Conservation (phyloP, 92 coral and sea anemone genomes). For the Phenganax stokvisi region DNA sequence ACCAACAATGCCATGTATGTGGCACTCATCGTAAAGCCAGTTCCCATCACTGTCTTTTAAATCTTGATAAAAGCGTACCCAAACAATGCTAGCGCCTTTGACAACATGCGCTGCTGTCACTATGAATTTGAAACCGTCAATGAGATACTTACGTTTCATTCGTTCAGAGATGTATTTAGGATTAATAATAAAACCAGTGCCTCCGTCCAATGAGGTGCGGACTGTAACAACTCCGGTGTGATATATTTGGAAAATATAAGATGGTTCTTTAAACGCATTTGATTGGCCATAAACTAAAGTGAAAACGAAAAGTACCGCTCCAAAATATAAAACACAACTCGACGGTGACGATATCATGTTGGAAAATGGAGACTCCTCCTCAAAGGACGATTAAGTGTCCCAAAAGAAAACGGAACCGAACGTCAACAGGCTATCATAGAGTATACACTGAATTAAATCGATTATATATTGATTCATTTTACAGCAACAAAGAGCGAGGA, state of each 20-base stretch:
- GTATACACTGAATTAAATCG: too few species aligned
- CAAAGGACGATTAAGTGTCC: too few species aligned
- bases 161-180: neutral
- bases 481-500: too few species aligned
- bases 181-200: neutral
- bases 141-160: neutral
- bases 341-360: too few species aligned
- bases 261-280: neutral
- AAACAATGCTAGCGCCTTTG: neutral
- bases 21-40: neutral
- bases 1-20: neutral
- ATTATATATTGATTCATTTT: too few species aligned
- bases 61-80: neutral
- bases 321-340: too few species aligned
- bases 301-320: too few species aligned
- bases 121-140: neutral
- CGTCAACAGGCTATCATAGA: too few species aligned
- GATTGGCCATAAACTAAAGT: neutral
- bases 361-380: too few species aligned
- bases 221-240: slow-evolving; percentile 3
- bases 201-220: neutral
- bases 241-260: neutral
- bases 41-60: neutral
- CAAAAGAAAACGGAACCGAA: too few species aligned
- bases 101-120: neutral